These are phyloP conservation scores for Remorina albescens DNA, from an alignment of 2,797 vertebrate species.

Conservation along the genomic window DNA sequence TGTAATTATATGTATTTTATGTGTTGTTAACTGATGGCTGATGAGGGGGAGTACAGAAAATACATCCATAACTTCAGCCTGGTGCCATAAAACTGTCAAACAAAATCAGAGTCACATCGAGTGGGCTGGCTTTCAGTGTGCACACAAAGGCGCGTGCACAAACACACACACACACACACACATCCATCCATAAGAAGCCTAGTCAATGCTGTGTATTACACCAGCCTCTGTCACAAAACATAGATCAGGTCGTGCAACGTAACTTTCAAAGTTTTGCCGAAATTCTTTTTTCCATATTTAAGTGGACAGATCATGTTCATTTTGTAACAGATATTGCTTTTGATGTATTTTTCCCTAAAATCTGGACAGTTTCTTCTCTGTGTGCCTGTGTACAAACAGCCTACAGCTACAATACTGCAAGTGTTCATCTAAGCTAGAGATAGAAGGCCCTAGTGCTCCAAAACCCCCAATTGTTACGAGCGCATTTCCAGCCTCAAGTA, in stretches of 20 bases:
- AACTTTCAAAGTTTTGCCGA: constrained; percentile 1
- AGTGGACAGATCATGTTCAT: background rate
- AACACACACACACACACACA: too few species aligned
- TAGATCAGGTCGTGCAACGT: constrained; percentile 11
- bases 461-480: constrained; percentile 73
- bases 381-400: constrained; percentile 56
- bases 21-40: constrained; percentile 87
- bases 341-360: constrained; percentile 5
- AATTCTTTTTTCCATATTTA: constrained; percentile 4
- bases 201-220: constrained; percentile 38
- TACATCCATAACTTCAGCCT: constrained; percentile 85
- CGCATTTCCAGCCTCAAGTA: constrained; percentile 75
- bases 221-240: constrained; percentile 17
- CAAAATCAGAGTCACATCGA: constrained; percentile 83
- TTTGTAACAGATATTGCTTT: constrained; percentile 25
- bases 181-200: constrained; percentile 61
- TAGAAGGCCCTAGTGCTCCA: constrained; percentile 63
- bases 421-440: constrained; percentile 76
- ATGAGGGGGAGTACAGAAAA: constrained; percentile 83
- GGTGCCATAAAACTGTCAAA: constrained; percentile 87
- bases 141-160: constrained; percentile 30
- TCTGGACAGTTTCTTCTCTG: constrained; percentile 51
- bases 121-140: constrained; percentile 74
- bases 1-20: constrained; percentile 87
- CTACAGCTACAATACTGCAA: constrained; percentile 61